Evolutionary conservation across 1,140 invertebrate genomes (phyloP).

Genomic region (Dermatophagoides farinae): DNA sequence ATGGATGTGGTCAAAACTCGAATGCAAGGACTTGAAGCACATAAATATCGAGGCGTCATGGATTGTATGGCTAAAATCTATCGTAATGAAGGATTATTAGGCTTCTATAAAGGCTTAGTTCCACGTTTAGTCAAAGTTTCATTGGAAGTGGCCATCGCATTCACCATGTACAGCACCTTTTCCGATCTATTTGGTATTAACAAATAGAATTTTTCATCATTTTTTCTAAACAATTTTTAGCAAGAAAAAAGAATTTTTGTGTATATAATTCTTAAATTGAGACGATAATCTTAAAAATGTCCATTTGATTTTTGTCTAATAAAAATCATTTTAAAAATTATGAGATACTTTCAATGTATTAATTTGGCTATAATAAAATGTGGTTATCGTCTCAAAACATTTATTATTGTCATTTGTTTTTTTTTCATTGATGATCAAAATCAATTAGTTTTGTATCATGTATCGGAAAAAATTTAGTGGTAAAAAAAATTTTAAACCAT

Average conservation of each 20-base stretch:
- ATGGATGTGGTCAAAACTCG: conserved; percentile 95
- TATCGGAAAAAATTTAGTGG: background rate
- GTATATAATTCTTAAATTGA: no score
- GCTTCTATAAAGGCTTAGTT: conserved; percentile 97
- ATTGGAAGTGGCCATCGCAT: conserved; percentile 50
- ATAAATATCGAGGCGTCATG: conserved; percentile 81
- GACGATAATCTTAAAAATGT: no score
- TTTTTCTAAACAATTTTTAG: no score
- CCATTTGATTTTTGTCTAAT: no score
- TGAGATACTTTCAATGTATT: no score
- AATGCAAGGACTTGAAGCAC: conserved; percentile 92
- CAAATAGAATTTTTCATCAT: background rate
- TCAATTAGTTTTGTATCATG: background rate
- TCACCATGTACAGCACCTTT: background rate
- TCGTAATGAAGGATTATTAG: conserved; percentile 71
- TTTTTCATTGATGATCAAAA: no score
- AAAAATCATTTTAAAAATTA: no score
- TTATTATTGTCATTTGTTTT: no score
- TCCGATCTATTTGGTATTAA: background rate
- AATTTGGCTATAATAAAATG: no score
- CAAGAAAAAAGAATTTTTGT: no score
- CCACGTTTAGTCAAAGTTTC: conserved; percentile 84
- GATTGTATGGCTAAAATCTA: conserved; percentile 79
- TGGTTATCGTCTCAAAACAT: no score
- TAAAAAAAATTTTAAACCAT: background rate